A percentile compares a stretch with the other conserved stretches of the same genome.
Conservation (phyloP, 2,888 invertebrate species). For the Alitta virens region DNA sequence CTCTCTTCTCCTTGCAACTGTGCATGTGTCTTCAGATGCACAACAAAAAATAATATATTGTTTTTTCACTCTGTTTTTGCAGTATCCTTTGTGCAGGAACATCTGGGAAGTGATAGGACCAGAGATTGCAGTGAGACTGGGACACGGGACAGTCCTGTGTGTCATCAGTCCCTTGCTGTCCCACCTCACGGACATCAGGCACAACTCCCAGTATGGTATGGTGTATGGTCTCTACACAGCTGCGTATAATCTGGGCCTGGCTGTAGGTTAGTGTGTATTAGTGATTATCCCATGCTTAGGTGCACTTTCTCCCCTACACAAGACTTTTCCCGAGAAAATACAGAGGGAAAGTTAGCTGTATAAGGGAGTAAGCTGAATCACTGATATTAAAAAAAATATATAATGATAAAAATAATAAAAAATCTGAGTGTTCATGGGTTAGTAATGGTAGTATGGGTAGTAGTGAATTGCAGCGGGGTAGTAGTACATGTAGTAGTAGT, state of each 20-base stretch:
- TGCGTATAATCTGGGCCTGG: conserved; percentile 17
- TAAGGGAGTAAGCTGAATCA: background rate
- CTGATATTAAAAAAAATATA: background rate
- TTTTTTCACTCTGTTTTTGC: background rate
- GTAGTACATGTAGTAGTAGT: too few species aligned
- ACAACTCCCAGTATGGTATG: conserved; percentile 12
- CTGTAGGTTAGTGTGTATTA: conserved; percentile 2
- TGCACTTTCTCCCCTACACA: too few species aligned
- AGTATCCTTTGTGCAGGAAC: conserved; percentile 14
- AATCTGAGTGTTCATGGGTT: too few species aligned
- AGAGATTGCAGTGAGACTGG: conserved; percentile 10
- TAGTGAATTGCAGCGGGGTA: too few species aligned
- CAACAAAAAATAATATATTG: too few species aligned
- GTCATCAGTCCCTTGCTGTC: conserved; percentile 16
- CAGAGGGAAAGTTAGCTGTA: too few species aligned
- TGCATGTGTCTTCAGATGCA: too few species aligned
- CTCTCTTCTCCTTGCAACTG: too few species aligned
- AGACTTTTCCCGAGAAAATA: too few species aligned
- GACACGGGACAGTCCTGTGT: conserved; percentile 15
- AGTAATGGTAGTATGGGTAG: too few species aligned
- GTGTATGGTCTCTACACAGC: conserved; percentile 18
- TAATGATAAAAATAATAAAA: background rate
- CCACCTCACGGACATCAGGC: conserved; percentile 13
- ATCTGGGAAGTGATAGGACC: conserved; percentile 16
- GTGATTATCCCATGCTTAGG: too few species aligned